Conservation (phyloP, 2,888 invertebrate species). For the Parthenolecanium corni region DNA sequence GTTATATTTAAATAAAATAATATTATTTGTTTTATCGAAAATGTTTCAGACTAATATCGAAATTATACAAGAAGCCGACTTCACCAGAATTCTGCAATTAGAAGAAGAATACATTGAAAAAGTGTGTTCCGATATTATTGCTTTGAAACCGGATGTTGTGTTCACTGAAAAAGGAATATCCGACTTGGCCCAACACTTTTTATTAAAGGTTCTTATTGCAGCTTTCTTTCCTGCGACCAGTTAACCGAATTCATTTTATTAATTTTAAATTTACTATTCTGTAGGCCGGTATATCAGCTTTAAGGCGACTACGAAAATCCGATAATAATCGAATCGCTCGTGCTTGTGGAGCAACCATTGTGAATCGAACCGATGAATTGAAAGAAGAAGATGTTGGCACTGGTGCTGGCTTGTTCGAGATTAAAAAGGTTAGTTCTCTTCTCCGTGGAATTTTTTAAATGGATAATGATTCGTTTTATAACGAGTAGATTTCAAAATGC, state of each 20-base stretch:
- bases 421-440: conserved; percentile 82
- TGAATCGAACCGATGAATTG: conserved; percentile 91
- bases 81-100: conserved; percentile 82
- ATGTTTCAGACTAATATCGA: conserved; percentile 77
- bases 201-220: conserved; percentile 65
- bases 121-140: conserved; percentile 85
- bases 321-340: conserved; percentile 95
- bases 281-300: conserved; percentile 52
- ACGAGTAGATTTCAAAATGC: too few species aligned
- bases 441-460: too few species aligned
- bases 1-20: too few species aligned
- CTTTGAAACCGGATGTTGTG: conserved; percentile 87
- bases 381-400: conserved; percentile 89
- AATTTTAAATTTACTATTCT: too few species aligned
- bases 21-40: too few species aligned
- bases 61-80: conserved; percentile 86
- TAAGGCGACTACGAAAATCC: conserved; percentile 55
- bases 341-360: conserved; percentile 90
- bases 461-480: too few species aligned
- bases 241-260: not conserved
- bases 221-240: not conserved
- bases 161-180: conserved; percentile 98
- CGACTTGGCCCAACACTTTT: conserved; percentile 79
- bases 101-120: conserved; percentile 88
- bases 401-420: conserved; percentile 88